Percentiles rank a stretch among this genome's conserved stretches.
phyloP scores from a whole-genome alignment of 2,113 vertebrate species.

The Catagonus wagneri region DNA sequence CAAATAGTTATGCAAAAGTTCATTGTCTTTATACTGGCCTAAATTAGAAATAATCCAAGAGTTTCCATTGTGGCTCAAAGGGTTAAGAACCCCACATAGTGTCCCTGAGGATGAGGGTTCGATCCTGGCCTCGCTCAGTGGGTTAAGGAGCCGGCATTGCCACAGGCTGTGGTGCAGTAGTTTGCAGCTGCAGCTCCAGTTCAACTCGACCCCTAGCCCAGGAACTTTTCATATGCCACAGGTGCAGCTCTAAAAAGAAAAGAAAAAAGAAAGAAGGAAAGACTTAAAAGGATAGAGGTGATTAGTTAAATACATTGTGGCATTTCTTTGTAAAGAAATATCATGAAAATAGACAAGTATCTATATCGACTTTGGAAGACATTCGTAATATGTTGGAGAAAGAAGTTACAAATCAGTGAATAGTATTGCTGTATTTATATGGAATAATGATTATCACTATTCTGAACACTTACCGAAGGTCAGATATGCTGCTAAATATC shows the following conservation, averaged over 20 bases:
- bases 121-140: too few relatives aligned
- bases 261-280: neutral
- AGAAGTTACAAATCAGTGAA: neutral
- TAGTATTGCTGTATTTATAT: neutral
- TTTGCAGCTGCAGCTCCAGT: too few relatives aligned
- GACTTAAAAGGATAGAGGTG: neutral
- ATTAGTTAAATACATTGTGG: neutral
- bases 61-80: too few relatives aligned
- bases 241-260: too few relatives aligned
- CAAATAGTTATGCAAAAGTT: neutral
- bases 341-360: neutral
- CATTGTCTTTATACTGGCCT: neutral
- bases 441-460: neutral
- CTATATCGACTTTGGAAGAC: neutral
- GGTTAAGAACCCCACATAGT: too few relatives aligned
- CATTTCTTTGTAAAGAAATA: neutral
- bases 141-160: too few relatives aligned
- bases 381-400: neutral
- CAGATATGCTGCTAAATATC: neutral
- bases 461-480: neutral
- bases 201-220: too few relatives aligned
- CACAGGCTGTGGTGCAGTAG: too few relatives aligned
- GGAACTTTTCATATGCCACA: too few relatives aligned
- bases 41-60: neutral
- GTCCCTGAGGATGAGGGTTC: too few relatives aligned